Base-by-base conservation (phyloP, 2,113 vertebrate genomes). In the Mesoclemmys tuberculata region DNA sequence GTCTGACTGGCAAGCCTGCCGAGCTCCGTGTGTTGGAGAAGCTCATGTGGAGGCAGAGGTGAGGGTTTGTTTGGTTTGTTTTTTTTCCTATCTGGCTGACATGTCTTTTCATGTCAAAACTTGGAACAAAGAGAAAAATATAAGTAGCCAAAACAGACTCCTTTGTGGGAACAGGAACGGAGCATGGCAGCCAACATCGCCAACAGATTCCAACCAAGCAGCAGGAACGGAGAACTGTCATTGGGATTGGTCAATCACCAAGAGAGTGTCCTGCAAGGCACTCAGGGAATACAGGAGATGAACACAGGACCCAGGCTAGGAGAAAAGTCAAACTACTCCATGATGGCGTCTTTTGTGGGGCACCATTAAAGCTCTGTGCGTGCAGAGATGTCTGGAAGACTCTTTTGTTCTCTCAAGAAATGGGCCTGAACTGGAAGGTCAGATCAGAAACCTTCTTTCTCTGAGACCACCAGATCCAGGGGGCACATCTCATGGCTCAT, bases 161-260 rank as follows among this genome's bases (percentile, higher is more conserved):
- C 93, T 92, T 80, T 91, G 93, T 81, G 93, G 96, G 93, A 96
- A 94, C n/a, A 9, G 90, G 90, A 77, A 92, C 95, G 56, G 84
- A 87, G 85, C 9, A 38, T 49, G 56, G 75, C 48, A 71, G 84
- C 44, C 90, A 90, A 56, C 61, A 61, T 56, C 84, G 80, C 51
- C 3, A 85, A 48, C 19, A 85, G 85, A 86, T 81, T 77, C n/a
- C 29, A 87, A 52, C 78, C 61, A 58, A 49, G 78, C 44, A 95
- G 61, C 38, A 75, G 52, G 81, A 85, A 31, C 0, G 2, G 88
- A 41, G 84, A 90, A 78, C 81, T 87, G 92, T 29, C 91, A 92
- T 26, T 54, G 49, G 82, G 49, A 18, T 51, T 31, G 83, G 55
- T 80, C 24, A 19, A 64, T 38, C 61, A 55, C 4, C 22, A 79